Evolutionary conservation across 2,113 vertebrate species (phyloP), one percentile per base, ranked within the genome.

Genomic region (Chaenocephalus aceratus): DNA sequence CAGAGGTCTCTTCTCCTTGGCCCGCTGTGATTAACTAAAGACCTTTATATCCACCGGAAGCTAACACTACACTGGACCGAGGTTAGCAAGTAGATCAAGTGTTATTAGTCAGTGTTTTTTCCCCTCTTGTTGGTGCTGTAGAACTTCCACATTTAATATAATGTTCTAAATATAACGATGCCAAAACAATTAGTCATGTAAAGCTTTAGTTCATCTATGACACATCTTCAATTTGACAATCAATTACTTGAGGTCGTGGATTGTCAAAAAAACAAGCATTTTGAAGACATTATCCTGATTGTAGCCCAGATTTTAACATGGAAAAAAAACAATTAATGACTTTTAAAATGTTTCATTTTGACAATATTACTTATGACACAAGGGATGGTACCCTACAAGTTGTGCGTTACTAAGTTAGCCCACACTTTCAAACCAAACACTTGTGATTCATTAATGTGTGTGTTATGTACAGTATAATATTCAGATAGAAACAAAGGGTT

Each of bases 1-100:
- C 69, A 88, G 72, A 16, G 95, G 96, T 34, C 92, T 98, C 23
- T 72, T 80, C 73, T 94, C 94, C 45, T 86, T 98, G 77, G 81
- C 87, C 30, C 74, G 62, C 58, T 44, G 21, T 41, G 65, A 51
- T 56, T 90, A 34, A 87, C 52, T 34, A 75, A 26, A 64, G 21
- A 9, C 0, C 11, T 75, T 36, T 36, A 74, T 26, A 36, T 60
- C 14, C 30, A 65, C 2, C 57, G 54, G 34, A 53, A 67, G 72
- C 41, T 1, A 45, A 10, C n/a, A 5, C 59, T 46, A 34, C 48
- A 44, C 12, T 56, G 8, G 21, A 57, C 41, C 23, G 9, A 30
- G 52, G 26, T 75, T 14, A 53, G 64, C 16, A 12, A 4, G 14
- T 2, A 6, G 21, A 68, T 57, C 44, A 46, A 46, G 21, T 80